Percentiles rank a stretch among this genome's conserved stretches.
These are phyloP conservation scores for Ophioderma brevispina DNA, from an alignment of 35 echinoderm and acorn worm species.

Conservation along the genomic window DNA sequence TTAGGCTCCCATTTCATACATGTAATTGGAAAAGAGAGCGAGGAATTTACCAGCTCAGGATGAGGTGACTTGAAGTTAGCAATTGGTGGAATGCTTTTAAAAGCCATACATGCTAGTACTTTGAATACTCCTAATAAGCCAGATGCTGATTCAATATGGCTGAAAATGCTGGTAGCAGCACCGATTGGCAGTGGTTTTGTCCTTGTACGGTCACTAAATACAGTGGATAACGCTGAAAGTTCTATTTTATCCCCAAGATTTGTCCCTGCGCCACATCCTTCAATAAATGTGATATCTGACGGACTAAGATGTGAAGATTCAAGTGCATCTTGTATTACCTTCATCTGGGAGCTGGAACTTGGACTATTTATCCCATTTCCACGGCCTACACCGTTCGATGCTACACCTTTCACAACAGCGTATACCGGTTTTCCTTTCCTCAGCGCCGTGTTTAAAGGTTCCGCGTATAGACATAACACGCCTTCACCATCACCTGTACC, in stretches of 20 bases:
- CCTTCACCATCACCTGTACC: background rate
- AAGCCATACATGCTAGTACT: background rate
- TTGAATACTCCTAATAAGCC: slow-evolving; percentile 13
- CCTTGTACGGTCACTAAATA: background rate
- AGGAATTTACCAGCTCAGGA: background rate
- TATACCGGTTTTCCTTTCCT: slow-evolving; percentile 1
- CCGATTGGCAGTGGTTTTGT: background rate
- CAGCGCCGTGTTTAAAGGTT: background rate
- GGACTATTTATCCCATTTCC: background rate
- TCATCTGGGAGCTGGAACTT: background rate
- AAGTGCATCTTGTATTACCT: background rate
- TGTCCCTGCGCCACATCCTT: background rate
- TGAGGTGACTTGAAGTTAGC: slow-evolving; percentile 12
- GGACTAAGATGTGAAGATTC: background rate
- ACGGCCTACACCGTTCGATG: background rate
- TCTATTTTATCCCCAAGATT: slow-evolving; percentile 21
- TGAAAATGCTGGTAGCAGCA: background rate
- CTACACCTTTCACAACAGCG: slow-evolving; percentile 8
- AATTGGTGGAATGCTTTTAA: slow-evolving; percentile 4
- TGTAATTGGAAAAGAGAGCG: background rate
- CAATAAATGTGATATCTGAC: background rate
- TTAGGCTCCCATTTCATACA: background rate
- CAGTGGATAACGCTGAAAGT: slow-evolving; percentile 7
- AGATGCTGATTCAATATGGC: background rate
- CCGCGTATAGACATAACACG: background rate